These are phyloP conservation scores for Brachyptera risi DNA, from an alignment of 2,888 invertebrate genomes.

Conservation along the genomic window DNA sequence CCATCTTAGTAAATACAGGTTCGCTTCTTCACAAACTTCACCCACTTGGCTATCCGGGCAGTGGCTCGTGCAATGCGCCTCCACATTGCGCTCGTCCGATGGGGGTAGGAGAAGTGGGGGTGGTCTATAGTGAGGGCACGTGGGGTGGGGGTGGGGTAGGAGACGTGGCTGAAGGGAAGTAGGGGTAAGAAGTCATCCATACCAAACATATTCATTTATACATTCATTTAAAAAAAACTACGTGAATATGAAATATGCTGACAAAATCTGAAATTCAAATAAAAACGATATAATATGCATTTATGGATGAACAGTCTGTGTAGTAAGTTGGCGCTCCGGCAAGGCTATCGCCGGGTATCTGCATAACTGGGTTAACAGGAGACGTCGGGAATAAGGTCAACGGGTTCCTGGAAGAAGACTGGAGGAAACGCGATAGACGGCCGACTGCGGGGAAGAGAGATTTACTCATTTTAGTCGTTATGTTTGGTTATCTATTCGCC, in stretches of 20 bases:
- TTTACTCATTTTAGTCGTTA: too few relatives aligned
- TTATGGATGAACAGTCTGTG: slow-evolving; percentile 32
- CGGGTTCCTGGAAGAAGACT: neutral
- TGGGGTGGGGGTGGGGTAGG: too few relatives aligned
- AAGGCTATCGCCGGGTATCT: neutral
- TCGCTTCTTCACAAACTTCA: too few relatives aligned
- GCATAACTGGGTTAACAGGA: neutral
- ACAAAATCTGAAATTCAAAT: slow-evolving; percentile 16
- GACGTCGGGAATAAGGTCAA: neutral
- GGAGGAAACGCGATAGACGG: neutral
- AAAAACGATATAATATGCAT: slow-evolving; percentile 27
- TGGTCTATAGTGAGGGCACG: too few relatives aligned
- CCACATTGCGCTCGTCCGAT: too few relatives aligned
- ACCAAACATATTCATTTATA: slow-evolving; percentile 34
- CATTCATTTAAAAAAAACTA: slow-evolving; percentile 29
- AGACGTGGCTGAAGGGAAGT: slow-evolving; percentile 23
- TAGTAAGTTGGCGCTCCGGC: neutral
- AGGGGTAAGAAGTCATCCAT: slow-evolving; percentile 26
- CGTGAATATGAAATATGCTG: slow-evolving; percentile 20
- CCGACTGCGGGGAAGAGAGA: neutral
- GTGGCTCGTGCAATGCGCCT: too few relatives aligned
- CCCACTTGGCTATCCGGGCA: too few relatives aligned
- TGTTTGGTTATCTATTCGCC: too few relatives aligned
- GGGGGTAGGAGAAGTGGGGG: too few relatives aligned
- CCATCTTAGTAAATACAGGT: too few relatives aligned